Conservation (phyloP, 2,113 vertebrate genomes). For the Taxidea taxus region DNA sequence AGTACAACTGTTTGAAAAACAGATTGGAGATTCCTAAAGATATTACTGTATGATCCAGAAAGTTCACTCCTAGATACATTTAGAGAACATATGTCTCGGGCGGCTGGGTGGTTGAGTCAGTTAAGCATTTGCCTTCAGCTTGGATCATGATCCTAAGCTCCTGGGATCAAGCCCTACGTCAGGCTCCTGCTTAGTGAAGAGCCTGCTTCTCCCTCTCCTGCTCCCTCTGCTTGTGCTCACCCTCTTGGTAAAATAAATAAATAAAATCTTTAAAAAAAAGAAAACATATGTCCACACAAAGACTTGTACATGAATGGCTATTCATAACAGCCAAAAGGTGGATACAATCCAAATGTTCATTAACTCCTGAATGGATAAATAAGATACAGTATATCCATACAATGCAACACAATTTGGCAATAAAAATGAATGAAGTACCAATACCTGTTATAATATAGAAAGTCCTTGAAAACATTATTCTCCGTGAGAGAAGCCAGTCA, state of each 20-base stretch:
- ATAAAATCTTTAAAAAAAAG: not conserved
- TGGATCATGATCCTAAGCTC: too few species aligned
- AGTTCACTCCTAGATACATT: not conserved
- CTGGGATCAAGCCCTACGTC: too few species aligned
- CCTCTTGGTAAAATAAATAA: too few species aligned
- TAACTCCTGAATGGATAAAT: not conserved
- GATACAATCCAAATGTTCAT: not conserved
- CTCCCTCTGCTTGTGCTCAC: too few species aligned
- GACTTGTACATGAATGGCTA: not conserved
- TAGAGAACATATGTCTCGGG: not conserved
- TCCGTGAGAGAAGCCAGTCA: not conserved
- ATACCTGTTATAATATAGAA: not conserved
- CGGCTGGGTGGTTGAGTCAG: too few species aligned
- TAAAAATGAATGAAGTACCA: not conserved
- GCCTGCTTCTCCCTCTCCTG: too few species aligned
- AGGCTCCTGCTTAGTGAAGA: too few species aligned
- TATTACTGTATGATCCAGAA: not conserved
- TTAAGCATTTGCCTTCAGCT: too few species aligned
- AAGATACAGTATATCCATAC: not conserved
- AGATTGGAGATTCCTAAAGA: not conserved
- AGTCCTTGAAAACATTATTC: not conserved
- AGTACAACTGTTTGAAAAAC: not conserved
- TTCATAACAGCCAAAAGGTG: not conserved
- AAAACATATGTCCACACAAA: not conserved
- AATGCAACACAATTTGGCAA: not conserved